phyloP scores from a whole-genome alignment of 2,888 invertebrate genomes.

The Melanotus villosus region DNA sequence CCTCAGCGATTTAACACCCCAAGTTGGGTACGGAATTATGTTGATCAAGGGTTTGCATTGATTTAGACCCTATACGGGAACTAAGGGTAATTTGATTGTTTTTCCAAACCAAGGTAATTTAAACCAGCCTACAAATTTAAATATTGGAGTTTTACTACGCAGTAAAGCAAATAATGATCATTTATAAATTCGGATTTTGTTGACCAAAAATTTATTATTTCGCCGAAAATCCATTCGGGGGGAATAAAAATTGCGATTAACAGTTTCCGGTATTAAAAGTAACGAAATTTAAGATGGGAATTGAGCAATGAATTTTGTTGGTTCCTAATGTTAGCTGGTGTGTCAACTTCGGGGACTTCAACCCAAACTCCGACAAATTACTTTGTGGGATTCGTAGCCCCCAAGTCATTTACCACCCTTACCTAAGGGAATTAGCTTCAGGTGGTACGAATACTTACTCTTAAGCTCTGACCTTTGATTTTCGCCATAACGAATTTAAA shows the following conservation, averaged over 20 bases:
- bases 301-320: too few relatives aligned
- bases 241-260: too few relatives aligned
- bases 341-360: neutral
- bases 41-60: conserved; percentile 21
- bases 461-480: conserved; percentile 19
- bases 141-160: neutral
- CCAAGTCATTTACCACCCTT: conserved; percentile 38
- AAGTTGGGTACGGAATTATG: conserved; percentile 19
- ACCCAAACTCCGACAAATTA: conserved; percentile 26
- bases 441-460: conserved; percentile 32
- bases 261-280: too few relatives aligned
- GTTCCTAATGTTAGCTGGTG: too few relatives aligned
- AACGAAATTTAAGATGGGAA: too few relatives aligned
- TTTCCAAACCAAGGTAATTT: conserved; percentile 13
- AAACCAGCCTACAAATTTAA: neutral
- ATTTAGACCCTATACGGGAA: conserved; percentile 7
- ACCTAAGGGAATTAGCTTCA: conserved; percentile 40
- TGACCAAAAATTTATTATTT: too few relatives aligned
- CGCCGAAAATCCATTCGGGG: too few relatives aligned
- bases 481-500: conserved; percentile 1
- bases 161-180: too few relatives aligned
- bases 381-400: conserved; percentile 34
- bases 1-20: conserved; percentile 18
- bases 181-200: too few relatives aligned
- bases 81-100: conserved; percentile 18